Base-by-base conservation (phyloP, 2,888 invertebrate species). In the Iphiclides podalirius region DNA sequence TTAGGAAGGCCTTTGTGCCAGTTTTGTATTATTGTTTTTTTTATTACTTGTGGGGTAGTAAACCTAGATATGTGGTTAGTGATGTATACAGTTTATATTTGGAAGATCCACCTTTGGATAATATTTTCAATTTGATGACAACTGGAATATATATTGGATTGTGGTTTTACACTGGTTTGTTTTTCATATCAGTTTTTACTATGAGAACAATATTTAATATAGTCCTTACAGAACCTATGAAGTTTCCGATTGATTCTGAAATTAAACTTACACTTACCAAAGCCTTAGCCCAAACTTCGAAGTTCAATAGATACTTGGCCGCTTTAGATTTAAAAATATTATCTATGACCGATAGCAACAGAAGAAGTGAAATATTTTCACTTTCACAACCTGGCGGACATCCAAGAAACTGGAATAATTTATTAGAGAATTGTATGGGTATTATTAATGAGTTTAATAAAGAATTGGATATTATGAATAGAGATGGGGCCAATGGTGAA, bases 301-400 rank as follows among this genome's bases (percentile, higher is more conserved):
- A 93, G 6, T 92, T 95, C 42, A 89, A 93, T 54, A 94, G 94
- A 70, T 93, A 94, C 66, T 81, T 96, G 46, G 96, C 94, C 4
- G 94, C 93, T 53, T 87, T 93, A 52, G 95, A 96, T 72, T 86
- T 97, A 13, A 91, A 90, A 61, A 90, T 91, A 23, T 72, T 96
- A 62, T 90, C 94, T 0, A 90, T 92, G 63, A 92, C 91, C 64
- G 92, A 93, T 34, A 69, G 81, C 14, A 41, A 55, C 0, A 88
- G 95, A 60, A 90, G 96, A 39, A 74, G 85, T 58, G 82, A 91
- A 48, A 83, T 96, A 34, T 96, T 94, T 68, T 90, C 91, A 9
- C 80, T 96, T 0, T 95, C 95, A 20, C 92, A 93, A 65, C 96
- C 95, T 16, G 96, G 96, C 13, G 96, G 96, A 20, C 96, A 96